A percentile compares a stretch with the other conserved stretches of the same genome.
Conservation (phyloP, 1,140 invertebrate genomes). For the Macrostomum lignano region DNA sequence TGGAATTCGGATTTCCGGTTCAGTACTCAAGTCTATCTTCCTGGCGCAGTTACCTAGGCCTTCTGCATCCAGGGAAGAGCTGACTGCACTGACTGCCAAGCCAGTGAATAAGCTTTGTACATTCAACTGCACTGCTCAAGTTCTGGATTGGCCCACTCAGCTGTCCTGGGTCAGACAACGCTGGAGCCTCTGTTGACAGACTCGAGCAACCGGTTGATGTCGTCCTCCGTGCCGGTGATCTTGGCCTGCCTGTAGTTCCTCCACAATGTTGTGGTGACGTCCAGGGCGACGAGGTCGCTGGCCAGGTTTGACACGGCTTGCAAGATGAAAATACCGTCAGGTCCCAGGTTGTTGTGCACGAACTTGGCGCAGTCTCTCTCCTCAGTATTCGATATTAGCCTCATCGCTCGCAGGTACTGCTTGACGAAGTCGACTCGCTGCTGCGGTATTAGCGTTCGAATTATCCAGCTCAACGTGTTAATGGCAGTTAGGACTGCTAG, state of each 20-base stretch:
- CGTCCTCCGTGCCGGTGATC: constrained; percentile 6
- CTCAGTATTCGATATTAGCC: constrained; percentile 9
- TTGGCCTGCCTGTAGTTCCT: constrained; percentile 5
- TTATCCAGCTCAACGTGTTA: constrained; percentile 22
- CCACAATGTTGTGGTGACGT: constrained; percentile 7
- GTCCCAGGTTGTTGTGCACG: constrained; percentile 6
- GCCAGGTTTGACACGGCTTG: constrained; percentile 9
- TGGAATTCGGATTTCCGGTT: too few species aligned
- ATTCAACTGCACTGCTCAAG: too few species aligned
- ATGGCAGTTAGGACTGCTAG: constrained; percentile 27
- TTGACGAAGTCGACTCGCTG: constrained; percentile 21
- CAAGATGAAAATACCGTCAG: constrained; percentile 10
- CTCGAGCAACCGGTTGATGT: constrained; percentile 4
- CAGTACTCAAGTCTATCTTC: too few species aligned
- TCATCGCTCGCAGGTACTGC: constrained; percentile 21
- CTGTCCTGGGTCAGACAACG: too few species aligned
- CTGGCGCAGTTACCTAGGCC: too few species aligned
- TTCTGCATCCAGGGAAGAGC: too few species aligned
- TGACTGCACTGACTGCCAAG: too few species aligned
- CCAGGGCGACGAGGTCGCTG: constrained; percentile 10
- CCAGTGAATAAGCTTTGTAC: too few species aligned
- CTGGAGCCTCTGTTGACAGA: constrained; percentile 4
- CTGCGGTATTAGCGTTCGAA: constrained; percentile 8
- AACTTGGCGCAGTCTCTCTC: constrained; percentile 6
- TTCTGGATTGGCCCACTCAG: too few species aligned